Percentiles rank a stretch among this genome's conserved stretches.
These are phyloP conservation scores for Phenganax subtilis DNA, from an alignment of 92 coral and sea anemone species.

Conservation along the genomic window DNA sequence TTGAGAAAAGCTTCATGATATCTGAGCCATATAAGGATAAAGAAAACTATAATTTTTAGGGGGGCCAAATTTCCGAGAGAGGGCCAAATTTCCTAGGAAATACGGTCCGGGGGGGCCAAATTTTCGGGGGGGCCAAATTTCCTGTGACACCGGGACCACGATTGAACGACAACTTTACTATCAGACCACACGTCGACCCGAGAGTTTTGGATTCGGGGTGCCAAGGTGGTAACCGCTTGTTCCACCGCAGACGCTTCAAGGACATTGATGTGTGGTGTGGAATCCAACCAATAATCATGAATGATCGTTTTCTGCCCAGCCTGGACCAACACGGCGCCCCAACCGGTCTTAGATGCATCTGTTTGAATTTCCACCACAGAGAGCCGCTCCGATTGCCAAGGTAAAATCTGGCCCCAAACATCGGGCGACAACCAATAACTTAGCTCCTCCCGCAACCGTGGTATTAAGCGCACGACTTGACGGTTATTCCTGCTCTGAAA, in stretches of 20 bases:
- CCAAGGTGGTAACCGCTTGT: neutral
- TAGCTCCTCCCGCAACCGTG: neutral
- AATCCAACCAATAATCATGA: conserved; percentile 25
- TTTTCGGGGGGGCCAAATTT: no score
- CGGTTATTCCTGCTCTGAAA: conserved; percentile 5
- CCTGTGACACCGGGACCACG: no score
- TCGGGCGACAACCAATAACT: neutral
- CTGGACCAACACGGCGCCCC: conserved; percentile 22
- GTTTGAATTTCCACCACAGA: conserved; percentile 34
- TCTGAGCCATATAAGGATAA: no score
- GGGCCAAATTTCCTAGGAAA: no score
- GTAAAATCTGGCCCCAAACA: conserved; percentile 13
- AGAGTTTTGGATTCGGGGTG: no score
- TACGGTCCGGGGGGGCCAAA: no score
- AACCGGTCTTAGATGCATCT: conserved; percentile 38
- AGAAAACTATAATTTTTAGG: no score
- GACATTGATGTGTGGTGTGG: neutral
- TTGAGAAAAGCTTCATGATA: no score
- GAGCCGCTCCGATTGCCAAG: conserved; percentile 31
- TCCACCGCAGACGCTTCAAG: conserved; percentile 31
- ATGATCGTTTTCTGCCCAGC: conserved; percentile 12
- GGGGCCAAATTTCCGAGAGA: no score
- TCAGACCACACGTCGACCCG: no score
- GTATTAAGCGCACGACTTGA: neutral
- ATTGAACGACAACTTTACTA: no score